A percentile compares a stretch with the other conserved stretches of the same genome.
Conservation (phyloP, 2,888 invertebrate genomes). For the Zonitis immaculata region DNA sequence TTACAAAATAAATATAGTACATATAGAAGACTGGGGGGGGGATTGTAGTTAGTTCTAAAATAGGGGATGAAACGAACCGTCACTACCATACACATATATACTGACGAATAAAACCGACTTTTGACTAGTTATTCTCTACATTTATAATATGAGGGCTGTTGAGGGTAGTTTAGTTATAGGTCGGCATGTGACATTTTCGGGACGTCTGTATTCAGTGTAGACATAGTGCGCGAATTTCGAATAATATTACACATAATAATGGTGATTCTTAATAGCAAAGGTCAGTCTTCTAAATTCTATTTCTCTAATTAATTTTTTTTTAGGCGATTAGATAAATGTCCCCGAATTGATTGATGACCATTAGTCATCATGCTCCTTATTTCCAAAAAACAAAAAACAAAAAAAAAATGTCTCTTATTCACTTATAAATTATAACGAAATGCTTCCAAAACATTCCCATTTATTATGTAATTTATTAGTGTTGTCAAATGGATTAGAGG, state of each 20-base stretch:
- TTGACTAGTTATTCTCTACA: slow-evolving; percentile 37
- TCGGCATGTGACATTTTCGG: slow-evolving; percentile 15
- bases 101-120: slow-evolving; percentile 29
- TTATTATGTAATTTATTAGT: not conserved
- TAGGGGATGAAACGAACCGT: slow-evolving; percentile 30
- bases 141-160: slow-evolving; percentile 32
- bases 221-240: slow-evolving; percentile 36
- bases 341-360: not conserved
- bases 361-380: too few species aligned
- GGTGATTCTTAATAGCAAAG: too few species aligned
- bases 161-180: slow-evolving; percentile 25
- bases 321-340: not conserved
- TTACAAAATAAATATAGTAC: too few species aligned
- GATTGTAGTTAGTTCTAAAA: too few species aligned
- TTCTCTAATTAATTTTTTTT: too few species aligned
- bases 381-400: too few species aligned
- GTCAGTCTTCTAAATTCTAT: too few species aligned
- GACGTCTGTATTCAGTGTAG: slow-evolving; percentile 23
- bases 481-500: not conserved
- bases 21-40: too few species aligned
- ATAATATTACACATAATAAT: not conserved
- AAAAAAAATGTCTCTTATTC: too few species aligned
- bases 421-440: too few species aligned
- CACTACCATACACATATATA: slow-evolving; percentile 27
- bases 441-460: too few species aligned